Percentiles rank a stretch among this genome's conserved stretches.
These are phyloP conservation scores for Madoqua kirkii DNA, from an alignment of 2,113 vertebrate genomes.

Conservation along the genomic window DNA sequence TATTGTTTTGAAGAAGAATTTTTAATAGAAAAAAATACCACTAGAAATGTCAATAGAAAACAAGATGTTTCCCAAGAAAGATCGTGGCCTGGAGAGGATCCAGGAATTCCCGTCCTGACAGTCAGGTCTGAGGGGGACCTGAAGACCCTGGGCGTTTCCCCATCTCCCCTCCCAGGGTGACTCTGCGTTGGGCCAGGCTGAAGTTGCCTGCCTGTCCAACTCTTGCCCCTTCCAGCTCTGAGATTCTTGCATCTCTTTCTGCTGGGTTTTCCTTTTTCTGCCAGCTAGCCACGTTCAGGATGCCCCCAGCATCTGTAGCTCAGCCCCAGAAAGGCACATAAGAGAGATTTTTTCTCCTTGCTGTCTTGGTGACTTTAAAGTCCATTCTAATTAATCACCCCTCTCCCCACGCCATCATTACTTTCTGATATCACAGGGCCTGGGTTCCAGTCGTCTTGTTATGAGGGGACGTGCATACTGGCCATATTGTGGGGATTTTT, in stretches of 20 bases:
- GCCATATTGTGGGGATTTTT: neutral
- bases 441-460: neutral
- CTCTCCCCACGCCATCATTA: neutral
- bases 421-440: neutral
- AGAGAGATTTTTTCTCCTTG: neutral
- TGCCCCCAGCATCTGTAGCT: neutral
- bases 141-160: too few relatives aligned
- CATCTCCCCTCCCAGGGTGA: fast-evolving
- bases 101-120: neutral
- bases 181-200: fast-evolving
- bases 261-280: too few relatives aligned
- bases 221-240: neutral
- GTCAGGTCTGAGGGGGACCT: fast-evolving
- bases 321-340: neutral
- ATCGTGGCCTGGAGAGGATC: neutral
- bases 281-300: neutral
- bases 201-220: fast-evolving
- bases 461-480: neutral
- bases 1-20: neutral
- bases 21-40: neutral
- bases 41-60: neutral
- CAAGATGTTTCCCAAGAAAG: neutral
- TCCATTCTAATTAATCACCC: neutral
- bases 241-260: neutral
- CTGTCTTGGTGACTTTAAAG: neutral